Conservation (phyloP, 2,888 invertebrate genomes). For the Willowsia nigromaculata region DNA sequence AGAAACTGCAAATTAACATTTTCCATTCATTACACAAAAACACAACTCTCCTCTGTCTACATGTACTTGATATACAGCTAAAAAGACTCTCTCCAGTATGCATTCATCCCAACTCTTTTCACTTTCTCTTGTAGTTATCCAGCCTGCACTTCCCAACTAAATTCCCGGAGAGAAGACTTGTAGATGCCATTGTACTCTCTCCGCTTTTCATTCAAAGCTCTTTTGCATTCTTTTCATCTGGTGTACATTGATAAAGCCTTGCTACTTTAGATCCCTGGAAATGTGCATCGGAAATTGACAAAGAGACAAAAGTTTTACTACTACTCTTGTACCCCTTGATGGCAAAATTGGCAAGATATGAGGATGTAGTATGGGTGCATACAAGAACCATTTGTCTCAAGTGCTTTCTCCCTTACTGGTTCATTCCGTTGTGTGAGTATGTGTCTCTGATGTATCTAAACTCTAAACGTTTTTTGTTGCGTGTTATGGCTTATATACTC, state of each 20-base stretch:
- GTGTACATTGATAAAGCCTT: neutral
- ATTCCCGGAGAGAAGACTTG: neutral
- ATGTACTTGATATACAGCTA: neutral
- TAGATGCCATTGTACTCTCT: neutral
- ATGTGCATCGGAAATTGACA: neutral
- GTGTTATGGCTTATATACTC: neutral
- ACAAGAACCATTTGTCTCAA: neutral
- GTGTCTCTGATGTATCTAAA: neutral
- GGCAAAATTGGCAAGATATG: neutral
- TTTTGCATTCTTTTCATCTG: neutral
- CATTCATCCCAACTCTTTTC: neutral
- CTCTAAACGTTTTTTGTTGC: neutral
- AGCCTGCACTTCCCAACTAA: neutral
- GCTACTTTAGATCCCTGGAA: neutral
- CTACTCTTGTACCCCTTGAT: neutral
- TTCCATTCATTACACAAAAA: neutral
- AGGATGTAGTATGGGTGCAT: neutral
- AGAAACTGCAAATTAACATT: neutral
- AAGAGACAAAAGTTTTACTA: neutral
- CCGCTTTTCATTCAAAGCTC: neutral
- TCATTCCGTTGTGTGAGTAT: neutral
- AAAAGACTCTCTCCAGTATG: neutral
- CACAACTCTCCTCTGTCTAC: neutral
- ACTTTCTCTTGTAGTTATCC: neutral
- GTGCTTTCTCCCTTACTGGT: neutral